Base-by-base conservation (phyloP, 1,140 invertebrate species). In the Formica exsecta region DNA sequence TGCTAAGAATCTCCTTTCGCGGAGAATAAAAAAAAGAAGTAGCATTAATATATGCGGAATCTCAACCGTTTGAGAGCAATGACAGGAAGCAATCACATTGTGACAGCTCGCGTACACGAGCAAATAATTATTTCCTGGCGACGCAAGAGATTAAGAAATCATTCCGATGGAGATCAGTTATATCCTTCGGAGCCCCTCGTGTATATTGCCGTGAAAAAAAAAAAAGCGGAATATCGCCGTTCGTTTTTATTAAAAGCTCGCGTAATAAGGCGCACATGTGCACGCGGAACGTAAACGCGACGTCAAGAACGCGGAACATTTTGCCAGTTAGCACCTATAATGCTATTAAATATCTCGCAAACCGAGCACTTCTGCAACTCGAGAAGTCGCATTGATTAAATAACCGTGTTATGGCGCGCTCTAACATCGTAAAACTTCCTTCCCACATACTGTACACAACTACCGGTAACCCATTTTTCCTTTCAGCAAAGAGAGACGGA, bases 261-360 rank as follows among this genome's bases (percentile, higher is more conserved):
- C 44, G 8, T 66, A 54, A 51, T 66, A 22, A 71, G 8, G n/a
- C 22, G 16, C 22, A n/a, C 59, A 38, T 51, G 51, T 11, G 25
- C 32, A 59, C 38, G 41, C 6, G 11, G 48, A 51, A 65, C 22
- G 38, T 48, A 32, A 29, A 19, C n/a, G 25, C 70, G 57, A 86
- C 54, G 77, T n/a, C 36, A 19, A 36, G 85, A 88, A 87, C 16
- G 87, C 85, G 87, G 75, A 88, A 71, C 70, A 68, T 65, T 87
- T 75, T 2, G 38, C 13, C 64, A 57, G 64, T 84, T 87, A 84
- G 29, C 38, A 54, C 48, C 19, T 71, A 62, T 41, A 38, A 38
- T 76, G 8, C 59, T 32, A 68, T 83, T 83, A 68, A 85, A 76
- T 86, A n/a, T 64, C 70, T 38, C 32, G 61, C 9, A n/a, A 66